phyloP scores from a whole-genome alignment of 2,888 invertebrate species.

The Noctuana brunneofusca region DNA sequence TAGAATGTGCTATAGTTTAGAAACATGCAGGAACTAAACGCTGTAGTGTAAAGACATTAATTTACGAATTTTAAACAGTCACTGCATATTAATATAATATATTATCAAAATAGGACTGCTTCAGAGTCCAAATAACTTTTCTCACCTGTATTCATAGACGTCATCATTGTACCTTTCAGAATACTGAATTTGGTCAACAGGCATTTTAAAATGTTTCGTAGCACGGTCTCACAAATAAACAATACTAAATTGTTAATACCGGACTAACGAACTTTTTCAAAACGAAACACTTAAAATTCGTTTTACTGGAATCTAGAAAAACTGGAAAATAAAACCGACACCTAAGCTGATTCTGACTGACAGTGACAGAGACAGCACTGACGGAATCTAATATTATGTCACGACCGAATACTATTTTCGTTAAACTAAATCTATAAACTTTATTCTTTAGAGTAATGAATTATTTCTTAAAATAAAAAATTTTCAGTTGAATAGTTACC shows the following conservation, averaged over 20 bases:
- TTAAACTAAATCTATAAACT: neutral
- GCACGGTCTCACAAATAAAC: neutral
- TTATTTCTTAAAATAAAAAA: too few species aligned
- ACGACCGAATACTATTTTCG: neutral
- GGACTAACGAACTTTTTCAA: slow-evolving; percentile 27
- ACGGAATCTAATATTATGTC: neutral
- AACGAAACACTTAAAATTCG: slow-evolving; percentile 12
- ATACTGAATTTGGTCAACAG: slow-evolving; percentile 93
- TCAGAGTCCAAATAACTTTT: neutral
- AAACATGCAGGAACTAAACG: too few species aligned
- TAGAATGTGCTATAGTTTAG: too few species aligned
- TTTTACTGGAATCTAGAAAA: slow-evolving; percentile 5
- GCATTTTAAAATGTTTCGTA: slow-evolving; percentile 69
- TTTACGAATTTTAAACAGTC: too few species aligned
- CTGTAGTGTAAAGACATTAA: too few species aligned
- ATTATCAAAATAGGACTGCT: neutral
- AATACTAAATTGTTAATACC: neutral
- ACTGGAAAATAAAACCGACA: slow-evolving; percentile 3
- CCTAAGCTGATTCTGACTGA: neutral
- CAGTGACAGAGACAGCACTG: neutral
- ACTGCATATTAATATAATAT: too few species aligned
- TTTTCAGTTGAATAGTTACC: too few species aligned
- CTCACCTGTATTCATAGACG: slow-evolving; percentile 93
- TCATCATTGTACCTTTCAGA: slow-evolving; percentile 95
- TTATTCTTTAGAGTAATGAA: too few species aligned